These are phyloP conservation scores for Caenorhabditis wallacei DNA, from an alignment of 2,888 invertebrate species.

Conservation along the genomic window DNA sequence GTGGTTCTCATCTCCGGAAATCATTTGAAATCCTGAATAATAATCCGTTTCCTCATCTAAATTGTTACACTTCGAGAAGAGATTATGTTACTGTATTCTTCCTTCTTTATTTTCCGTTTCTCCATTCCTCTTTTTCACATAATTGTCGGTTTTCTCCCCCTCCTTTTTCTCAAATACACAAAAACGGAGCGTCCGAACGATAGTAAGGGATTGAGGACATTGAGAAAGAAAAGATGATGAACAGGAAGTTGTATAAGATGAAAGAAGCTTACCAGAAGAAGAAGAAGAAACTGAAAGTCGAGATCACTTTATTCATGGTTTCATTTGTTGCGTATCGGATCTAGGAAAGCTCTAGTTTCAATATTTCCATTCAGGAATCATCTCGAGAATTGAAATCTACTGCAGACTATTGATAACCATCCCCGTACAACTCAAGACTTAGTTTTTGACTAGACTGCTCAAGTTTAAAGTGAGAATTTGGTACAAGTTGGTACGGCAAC, in stretches of 20 bases:
- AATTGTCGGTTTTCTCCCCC: slow-evolving; percentile 35
- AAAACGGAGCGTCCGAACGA: slow-evolving; percentile 16
- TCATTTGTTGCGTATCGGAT: not conserved
- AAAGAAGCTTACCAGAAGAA: slow-evolving; percentile 14
- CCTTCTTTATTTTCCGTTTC: slow-evolving; percentile 35
- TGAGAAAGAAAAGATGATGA: slow-evolving; percentile 9
- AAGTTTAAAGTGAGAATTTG: not conserved
- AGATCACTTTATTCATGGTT: not conserved
- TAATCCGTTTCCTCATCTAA: not conserved
- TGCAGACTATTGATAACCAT: too few relatives aligned
- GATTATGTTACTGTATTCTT: slow-evolving; percentile 29
- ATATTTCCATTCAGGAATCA: not conserved
- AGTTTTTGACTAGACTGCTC: too few relatives aligned
- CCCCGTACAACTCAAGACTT: too few relatives aligned
- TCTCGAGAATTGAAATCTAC: too few relatives aligned
- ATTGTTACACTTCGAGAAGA: slow-evolving; percentile 38
- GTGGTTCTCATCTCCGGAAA: not conserved
- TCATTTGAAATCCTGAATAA: slow-evolving; percentile 4
- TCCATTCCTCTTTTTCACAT: slow-evolving; percentile 14
- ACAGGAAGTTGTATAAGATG: slow-evolving; percentile 24
- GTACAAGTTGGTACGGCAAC: slow-evolving; percentile 37
- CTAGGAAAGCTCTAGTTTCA: not conserved
- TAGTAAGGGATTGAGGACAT: slow-evolving; percentile 39
- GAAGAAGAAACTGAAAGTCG: slow-evolving; percentile 21
- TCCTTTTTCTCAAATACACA: slow-evolving; percentile 34